Evolutionary conservation across 2,113 vertebrate species (phyloP), one percentile per base, ranked within the genome.

Genomic region (Colius striatus): DNA sequence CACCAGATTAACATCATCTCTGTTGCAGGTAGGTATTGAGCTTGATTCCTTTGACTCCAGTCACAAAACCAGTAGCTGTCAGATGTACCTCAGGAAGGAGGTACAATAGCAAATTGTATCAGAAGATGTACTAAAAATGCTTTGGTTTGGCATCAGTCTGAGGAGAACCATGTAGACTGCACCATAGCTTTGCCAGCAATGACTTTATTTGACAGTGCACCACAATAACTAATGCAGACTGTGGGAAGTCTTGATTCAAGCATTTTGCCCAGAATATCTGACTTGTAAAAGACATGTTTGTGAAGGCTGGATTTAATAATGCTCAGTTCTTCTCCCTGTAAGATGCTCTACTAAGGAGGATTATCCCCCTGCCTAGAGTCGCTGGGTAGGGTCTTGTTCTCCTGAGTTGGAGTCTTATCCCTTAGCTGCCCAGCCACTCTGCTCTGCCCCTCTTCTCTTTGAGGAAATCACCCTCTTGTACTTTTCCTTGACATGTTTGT

Each of bases 401-500:
- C 19, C 25, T 50, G 26, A 61, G 36, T 48, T 19, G 0, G 0
- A 19, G 13, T n/a, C 65, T 55, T 65, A 66, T 48, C 25, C 18
- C 23, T 41, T 32, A 30, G 22, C 36, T 43, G 73, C 51, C 51
- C 13, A 30, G 17, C 29, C 10, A 13, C 63, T 54, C 72, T 54
- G n/a, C 11, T 55, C 47, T 48, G 10, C 12, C 29, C 38, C 38
- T 41, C 38, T 16, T 21, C 11, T 15, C 25, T 1, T 0, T 7
- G 68, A 74, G 67, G 54, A 80, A 41, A 19, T 27, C 36, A 1
- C 10, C 23, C 9, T 34, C 43, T 78, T 38, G 30, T 68, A 38
- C 72, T 80, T 97, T 97, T 98, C 98, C 98, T 99, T 99, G 98
- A 99, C 90, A 13, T 26, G 36, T 75, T 66, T 88, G 83, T 72